phyloP scores from a whole-genome alignment of 2,888 invertebrate species.

The Idaea aversata region DNA sequence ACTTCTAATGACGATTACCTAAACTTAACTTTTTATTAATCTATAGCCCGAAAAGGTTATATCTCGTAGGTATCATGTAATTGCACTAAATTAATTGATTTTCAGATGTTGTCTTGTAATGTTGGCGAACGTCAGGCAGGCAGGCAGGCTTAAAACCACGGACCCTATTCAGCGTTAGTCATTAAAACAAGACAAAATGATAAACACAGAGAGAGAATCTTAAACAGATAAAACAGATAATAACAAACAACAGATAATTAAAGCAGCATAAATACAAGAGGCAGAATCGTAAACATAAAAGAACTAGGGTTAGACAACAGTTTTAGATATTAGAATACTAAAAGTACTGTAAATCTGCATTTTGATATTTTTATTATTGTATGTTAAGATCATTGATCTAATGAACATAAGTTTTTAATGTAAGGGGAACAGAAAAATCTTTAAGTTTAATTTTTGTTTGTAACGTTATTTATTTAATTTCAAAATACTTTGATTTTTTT shows the following conservation, averaged over 20 bases:
- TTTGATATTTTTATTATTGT: background rate
- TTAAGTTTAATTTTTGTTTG: slow-evolving; percentile 13
- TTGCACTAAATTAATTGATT: slow-evolving; percentile 55
- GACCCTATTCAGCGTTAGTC: slow-evolving; percentile 43
- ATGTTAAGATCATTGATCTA: background rate
- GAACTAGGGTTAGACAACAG: slow-evolving; percentile 2
- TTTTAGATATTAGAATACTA: background rate
- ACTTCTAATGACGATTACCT: background rate
- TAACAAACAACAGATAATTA: too few relatives aligned
- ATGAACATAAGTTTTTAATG: slow-evolving; percentile 3
- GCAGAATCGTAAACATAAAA: background rate
- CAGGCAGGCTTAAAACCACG: slow-evolving; percentile 32
- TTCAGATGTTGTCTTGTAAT: slow-evolving; percentile 57
- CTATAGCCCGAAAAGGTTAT: background rate
- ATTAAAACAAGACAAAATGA: slow-evolving; percentile 16
- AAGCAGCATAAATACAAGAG: too few relatives aligned
- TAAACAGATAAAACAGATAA: too few relatives aligned
- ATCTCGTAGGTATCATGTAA: slow-evolving; percentile 33
- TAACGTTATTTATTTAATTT: slow-evolving; percentile 14
- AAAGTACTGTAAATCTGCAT: background rate
- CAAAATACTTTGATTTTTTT: slow-evolving; percentile 1
- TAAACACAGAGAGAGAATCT: background rate
- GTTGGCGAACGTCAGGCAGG: slow-evolving; percentile 56
- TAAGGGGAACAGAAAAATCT: slow-evolving; percentile 11
- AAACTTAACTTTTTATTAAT: background rate